These are phyloP conservation scores for Hexactinellida sp. DNA, from an alignment of 37 sponge, comb jelly and placozoan genomes.

Conservation along the genomic window DNA sequence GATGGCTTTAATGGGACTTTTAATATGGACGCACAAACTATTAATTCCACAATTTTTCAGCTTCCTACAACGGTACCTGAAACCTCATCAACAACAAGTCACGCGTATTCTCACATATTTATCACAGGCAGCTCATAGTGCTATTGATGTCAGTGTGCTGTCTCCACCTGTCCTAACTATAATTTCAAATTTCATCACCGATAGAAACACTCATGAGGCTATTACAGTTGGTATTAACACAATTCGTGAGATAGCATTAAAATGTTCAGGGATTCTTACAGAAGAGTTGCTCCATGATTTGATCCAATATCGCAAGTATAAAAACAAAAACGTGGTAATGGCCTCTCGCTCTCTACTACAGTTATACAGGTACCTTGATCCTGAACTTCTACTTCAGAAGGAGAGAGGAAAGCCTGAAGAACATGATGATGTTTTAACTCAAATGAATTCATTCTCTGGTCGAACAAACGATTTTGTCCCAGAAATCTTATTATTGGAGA, in stretches of 20 bases:
- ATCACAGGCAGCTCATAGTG: conserved; percentile 70
- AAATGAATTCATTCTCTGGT: not conserved
- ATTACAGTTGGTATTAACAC: conserved; percentile 87
- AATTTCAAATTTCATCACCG: conserved; percentile 69
- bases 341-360: conserved; percentile 91
- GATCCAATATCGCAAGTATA: conserved; percentile 28
- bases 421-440: not conserved
- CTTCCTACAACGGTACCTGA: conserved; percentile 62
- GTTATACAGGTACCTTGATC: conserved; percentile 56
- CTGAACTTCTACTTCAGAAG: conserved; percentile 47
- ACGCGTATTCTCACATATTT: conserved; percentile 66
- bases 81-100: conserved; percentile 71
- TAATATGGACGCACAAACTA: not conserved
- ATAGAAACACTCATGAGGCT: conserved; percentile 74
- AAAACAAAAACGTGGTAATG: conserved; percentile 57
- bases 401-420: conserved; percentile 35
- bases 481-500: not conserved
- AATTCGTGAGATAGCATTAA: conserved; percentile 65
- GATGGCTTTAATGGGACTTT: not conserved
- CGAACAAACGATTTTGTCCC: not conserved
- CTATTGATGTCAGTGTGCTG: conserved; percentile 24
- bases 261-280: conserved; percentile 69
- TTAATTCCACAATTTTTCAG: conserved; percentile 56
- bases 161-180: conserved; percentile 43
- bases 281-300: conserved; percentile 72